Percentiles rank a stretch among this genome's conserved stretches.
Evolutionary conservation across 2,888 invertebrate species (phyloP).

Genomic region (Poecilus cupreus): DNA sequence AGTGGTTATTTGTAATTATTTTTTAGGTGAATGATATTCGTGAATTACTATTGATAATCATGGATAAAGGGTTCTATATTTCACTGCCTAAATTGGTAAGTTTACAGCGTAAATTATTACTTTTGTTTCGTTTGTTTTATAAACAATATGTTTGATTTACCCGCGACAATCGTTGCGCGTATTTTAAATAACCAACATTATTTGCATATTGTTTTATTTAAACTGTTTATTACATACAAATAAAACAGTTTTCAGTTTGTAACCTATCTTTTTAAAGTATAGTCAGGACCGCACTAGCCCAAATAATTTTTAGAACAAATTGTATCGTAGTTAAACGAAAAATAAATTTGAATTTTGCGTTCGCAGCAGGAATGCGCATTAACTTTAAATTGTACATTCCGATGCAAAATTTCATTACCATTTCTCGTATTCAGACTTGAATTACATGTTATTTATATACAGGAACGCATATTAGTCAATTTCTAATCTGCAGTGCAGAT

Average conservation of each 20-base stretch:
- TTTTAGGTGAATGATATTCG: no score
- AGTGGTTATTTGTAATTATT: no score
- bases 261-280: slow-evolving; percentile 45
- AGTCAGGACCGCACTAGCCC: background rate
- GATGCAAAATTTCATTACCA: no score
- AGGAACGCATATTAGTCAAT: no score
- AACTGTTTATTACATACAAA: background rate
- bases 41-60: background rate
- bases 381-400: no score
- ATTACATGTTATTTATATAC: no score
- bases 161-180: background rate
- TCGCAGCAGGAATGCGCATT: no score
- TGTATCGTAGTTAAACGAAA: no score
- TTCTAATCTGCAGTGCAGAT: no score
- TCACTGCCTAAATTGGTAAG: slow-evolving; percentile 37
- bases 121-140: background rate
- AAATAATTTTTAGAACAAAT: no score
- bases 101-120: background rate
- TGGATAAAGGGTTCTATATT: slow-evolving; percentile 15
- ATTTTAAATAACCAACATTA: background rate
- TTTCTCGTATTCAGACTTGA: no score
- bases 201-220: background rate
- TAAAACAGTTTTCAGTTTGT: slow-evolving; percentile 40
- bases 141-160: background rate
- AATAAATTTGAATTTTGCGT: no score